Base-by-base conservation (phyloP, 2,888 invertebrate species). In the Laothoe populi region DNA sequence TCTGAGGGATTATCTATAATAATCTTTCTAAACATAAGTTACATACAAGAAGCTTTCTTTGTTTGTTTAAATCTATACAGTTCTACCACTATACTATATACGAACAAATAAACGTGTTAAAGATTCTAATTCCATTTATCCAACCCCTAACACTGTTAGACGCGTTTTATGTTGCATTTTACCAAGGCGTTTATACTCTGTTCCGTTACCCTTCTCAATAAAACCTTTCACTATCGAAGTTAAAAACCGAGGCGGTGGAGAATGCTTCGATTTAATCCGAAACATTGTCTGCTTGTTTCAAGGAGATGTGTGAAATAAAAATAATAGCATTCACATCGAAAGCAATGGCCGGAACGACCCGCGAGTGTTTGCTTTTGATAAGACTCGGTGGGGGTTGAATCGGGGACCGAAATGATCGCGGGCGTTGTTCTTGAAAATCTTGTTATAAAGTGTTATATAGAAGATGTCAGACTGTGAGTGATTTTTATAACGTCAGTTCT, bases 311-410 rank as follows among this genome's bases (percentile, higher is more conserved):
- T 82, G 78, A 78, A 88, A 88, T 88, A 87, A 88, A 89, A 90
- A 89, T 88, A 88, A 89, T 85, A 84, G 82, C 69, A 75, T 84
- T 75, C 74, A 80, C 84, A 59, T 82, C 79, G 77, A 77, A 86
- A 85, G 78, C 90, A 91, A 88, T 87, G 90, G 85, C 84, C 85
- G 90, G 86, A 88, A 89, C 86, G 83, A 73, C 72, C 72, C 77
- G 78, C 82, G 90, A 90, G 92, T 92, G 92, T 91, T 88, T 86
- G 86, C 86, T 84, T 86, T 88, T 88, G 92, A 92, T 92, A 92
- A 92, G 91, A 71, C 72, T 73, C 69, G 76, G 58, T 63, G 66
- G 65, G 71, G 66, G 69, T 64, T 70, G 69, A 69, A 63, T 73
- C 78, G 79, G 79, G 79, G 78, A 75, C 70, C 67, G 66, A 66